These are phyloP conservation scores for Pimephales promelas DNA, from an alignment of 2,113 vertebrate species.

Conservation along the genomic window DNA sequence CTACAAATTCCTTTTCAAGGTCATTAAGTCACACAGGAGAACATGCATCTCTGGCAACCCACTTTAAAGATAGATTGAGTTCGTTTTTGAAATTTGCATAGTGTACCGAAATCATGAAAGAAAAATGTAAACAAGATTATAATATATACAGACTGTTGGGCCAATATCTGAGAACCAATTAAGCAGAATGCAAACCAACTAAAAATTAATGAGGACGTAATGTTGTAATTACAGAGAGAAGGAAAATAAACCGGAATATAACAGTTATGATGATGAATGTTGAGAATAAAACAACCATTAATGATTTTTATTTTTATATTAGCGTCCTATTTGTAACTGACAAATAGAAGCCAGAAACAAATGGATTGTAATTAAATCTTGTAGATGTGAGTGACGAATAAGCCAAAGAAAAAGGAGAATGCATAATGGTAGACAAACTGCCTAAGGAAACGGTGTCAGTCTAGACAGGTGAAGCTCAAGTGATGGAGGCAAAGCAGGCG, in stretches of 20 bases:
- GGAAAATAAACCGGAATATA: background rate
- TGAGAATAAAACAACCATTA: slow-evolving; percentile 26
- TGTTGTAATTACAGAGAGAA: background rate
- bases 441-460: background rate
- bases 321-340: background rate
- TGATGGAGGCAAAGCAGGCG: background rate
- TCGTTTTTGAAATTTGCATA: background rate
- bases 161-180: slow-evolving; percentile 12
- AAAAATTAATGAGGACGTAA: background rate
- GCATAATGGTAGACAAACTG: background rate
- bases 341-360: background rate
- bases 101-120: background rate
- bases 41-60: background rate
- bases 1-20: background rate
- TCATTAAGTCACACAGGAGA: background rate
- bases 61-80: background rate
- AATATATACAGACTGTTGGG: background rate
- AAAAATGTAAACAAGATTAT: background rate
- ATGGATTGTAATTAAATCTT: background rate
- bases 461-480: background rate
- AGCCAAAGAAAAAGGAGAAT: background rate
- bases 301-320: background rate
- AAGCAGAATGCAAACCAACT: background rate
- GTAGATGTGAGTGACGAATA: background rate
- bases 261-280: slow-evolving; percentile 18